Base-by-base conservation (phyloP, 2,113 vertebrate species). In the Andinoacara biseriatus region DNA sequence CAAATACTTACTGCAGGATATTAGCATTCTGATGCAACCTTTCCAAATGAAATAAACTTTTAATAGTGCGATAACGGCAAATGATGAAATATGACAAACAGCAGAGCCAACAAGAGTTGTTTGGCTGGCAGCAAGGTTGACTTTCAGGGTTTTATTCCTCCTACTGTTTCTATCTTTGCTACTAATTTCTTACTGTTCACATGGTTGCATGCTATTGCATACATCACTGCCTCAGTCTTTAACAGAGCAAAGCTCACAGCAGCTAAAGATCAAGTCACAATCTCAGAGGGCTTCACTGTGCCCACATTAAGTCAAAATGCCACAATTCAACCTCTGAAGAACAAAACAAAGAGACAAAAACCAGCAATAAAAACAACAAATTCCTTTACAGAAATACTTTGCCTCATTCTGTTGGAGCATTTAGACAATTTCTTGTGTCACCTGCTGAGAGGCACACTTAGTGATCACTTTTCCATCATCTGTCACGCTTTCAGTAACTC, bases 141-240 rank as follows among this genome's bases (percentile, higher is more conserved):
- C 67, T 72, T 72, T 52, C 17, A 46, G 85, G 67, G 20, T 84
- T 62, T 76, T 59, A 11, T 78, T 82, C 26, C 59, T 82, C 78
- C 29, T 31, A 56, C 65, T 20, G 26, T 49, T 72, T 72, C 40
- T 60, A 4, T 72, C 49, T 80, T 57, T 75, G 65, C 63, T 58
- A 7, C 40, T 57, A 33, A 52, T 61, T 56, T 78, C 24, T 82
- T 26, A 54, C 20, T 31, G 20, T 67, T 29, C 46, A 72, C 46
- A 33, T 74, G 13, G 40, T 79, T 89, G 74, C 67, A 78, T 38
- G 46, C 6, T 77, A 33, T 63, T 86, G 58, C 74, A 67, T 24
- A 54, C 67, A 61, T 62, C 49, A 49, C 31, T 46, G n/a, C 26
- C 60, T 76, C 31, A 54, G 35, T 81, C 29, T 57, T 76, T 62